Base-by-base conservation (phyloP, 2,113 vertebrate species). In the Aythya baeri region DNA sequence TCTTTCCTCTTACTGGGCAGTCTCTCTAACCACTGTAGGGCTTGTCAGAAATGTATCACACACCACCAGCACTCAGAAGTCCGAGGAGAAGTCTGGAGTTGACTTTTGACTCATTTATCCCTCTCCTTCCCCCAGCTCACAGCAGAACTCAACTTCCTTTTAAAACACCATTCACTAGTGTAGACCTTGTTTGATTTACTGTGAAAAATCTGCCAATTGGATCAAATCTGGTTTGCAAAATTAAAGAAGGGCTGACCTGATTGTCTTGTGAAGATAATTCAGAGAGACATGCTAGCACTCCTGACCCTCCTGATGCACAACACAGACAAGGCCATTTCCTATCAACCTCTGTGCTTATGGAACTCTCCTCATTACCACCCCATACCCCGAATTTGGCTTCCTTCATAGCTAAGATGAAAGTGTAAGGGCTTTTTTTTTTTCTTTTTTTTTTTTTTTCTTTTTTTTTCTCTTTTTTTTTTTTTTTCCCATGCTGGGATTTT, bases 171-270 rank as follows among this genome's bases (percentile, higher is more conserved):
- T 87, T 94, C 54, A 67, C 21, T 21, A 41, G 27, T 44, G 63
- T 14, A 73, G 38, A 68, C 83, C 36, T 31, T 67, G 34, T 88
- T 86, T 80, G 70, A 79, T 89, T 94, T 93, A 91, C 72, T 94
- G 68, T 92, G 77, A 83, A 94, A 93, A 93, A 83, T 80, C 61
- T 14, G 61, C 29, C 62, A 78, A 78, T 57, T 87, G 86, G 44
- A 94, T 94, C 71, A 88, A 91, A 88, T 66, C 50, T 76, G 67
- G n/a, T 95, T 93, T 97, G 86, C 49, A 96, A 97, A 97, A 96
- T 97, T 96, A 91, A 93, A 95, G 93, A 94, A 94, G 82, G 20
- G 32, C 29, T 94, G 94, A 83, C 92, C 82, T 86, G 74, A 74
- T 96, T 95, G 93, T 87, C 55, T 93, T 80, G 31, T 88, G 94